phyloP scores from a whole-genome alignment of 2,888 invertebrate species.

The Chouioia cunea region DNA sequence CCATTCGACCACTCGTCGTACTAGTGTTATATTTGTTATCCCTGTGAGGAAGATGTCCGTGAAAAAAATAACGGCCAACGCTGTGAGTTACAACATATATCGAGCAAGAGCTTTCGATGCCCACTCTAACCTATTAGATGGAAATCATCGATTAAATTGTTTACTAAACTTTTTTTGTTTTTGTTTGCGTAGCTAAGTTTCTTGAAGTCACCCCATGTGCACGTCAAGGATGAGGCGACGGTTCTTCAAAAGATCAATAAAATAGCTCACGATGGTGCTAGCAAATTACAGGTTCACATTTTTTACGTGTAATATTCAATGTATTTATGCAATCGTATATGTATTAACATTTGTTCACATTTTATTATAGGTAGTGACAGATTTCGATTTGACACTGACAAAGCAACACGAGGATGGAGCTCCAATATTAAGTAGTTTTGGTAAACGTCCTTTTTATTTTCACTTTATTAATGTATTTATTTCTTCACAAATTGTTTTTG shows the following conservation, averaged over 20 bases:
- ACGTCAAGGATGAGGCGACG: slow-evolving; percentile 70
- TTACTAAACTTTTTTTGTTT: slow-evolving; percentile 32
- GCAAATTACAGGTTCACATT: slow-evolving; percentile 73
- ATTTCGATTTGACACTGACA: slow-evolving; percentile 91
- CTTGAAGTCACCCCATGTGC: slow-evolving; percentile 67
- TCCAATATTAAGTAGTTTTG: slow-evolving; percentile 83
- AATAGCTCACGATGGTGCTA: slow-evolving; percentile 72
- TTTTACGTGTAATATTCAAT: slow-evolving; percentile 6
- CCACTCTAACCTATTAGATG: background rate
- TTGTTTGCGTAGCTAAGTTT: slow-evolving; percentile 61
- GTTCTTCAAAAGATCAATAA: slow-evolving; percentile 73
- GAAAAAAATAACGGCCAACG: slow-evolving; percentile 54
- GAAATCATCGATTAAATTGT: background rate
- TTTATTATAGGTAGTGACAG: slow-evolving; percentile 80
- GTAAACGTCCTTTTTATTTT: slow-evolving; percentile 68
- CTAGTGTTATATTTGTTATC: slow-evolving; percentile 23
- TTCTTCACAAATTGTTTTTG: background rate
- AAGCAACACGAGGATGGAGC: slow-evolving; percentile 81
- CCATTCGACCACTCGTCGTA: slow-evolving; percentile 31
- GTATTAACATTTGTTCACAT: background rate
- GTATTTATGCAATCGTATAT: background rate
- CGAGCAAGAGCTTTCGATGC: no score
- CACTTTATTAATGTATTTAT: background rate
- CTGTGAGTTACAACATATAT: slow-evolving; percentile 51
- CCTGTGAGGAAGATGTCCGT: slow-evolving; percentile 51